Percentiles rank a stretch among this genome's conserved stretches.
Evolutionary conservation across 1,140 invertebrate species (phyloP).

Genomic region (Platyscapa corneri): DNA sequence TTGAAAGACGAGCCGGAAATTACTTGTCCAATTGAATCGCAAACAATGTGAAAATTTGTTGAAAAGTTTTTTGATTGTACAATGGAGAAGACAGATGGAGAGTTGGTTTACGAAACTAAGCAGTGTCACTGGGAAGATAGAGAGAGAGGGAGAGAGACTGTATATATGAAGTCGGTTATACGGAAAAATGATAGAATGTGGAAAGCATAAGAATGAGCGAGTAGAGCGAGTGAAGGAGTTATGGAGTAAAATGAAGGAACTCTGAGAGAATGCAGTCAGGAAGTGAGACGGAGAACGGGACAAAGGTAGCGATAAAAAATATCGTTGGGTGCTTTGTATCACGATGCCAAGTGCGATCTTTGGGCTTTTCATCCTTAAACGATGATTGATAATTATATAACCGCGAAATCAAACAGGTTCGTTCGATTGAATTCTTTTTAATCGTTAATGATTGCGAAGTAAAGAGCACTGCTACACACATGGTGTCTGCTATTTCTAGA

Average conservation of each 20-base stretch:
- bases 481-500: no score
- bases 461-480: no score
- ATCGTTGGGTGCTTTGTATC: no score
- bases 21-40: conserved; percentile 73
- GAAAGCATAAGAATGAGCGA: not conserved
- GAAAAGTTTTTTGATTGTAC: conserved; percentile 73
- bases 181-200: not conserved
- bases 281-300: not conserved
- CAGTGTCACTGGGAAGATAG: no score
- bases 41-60: conserved; percentile 75
- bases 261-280: not conserved
- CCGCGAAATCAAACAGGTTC: no score
- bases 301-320: not conserved
- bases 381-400: no score
- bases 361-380: no score
- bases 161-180: not conserved
- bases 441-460: no score
- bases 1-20: conserved; percentile 70
- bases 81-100: conserved; percentile 60
- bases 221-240: conserved; percentile 3
- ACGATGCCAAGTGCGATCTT: no score
- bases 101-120: conserved; percentile 14
- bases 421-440: no score
- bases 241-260: not conserved
- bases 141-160: not conserved